Percentiles rank a stretch among this genome's conserved stretches.
Evolutionary conservation across 1,140 invertebrate species (phyloP).

Genomic region (Portunus trituberculatus): DNA sequence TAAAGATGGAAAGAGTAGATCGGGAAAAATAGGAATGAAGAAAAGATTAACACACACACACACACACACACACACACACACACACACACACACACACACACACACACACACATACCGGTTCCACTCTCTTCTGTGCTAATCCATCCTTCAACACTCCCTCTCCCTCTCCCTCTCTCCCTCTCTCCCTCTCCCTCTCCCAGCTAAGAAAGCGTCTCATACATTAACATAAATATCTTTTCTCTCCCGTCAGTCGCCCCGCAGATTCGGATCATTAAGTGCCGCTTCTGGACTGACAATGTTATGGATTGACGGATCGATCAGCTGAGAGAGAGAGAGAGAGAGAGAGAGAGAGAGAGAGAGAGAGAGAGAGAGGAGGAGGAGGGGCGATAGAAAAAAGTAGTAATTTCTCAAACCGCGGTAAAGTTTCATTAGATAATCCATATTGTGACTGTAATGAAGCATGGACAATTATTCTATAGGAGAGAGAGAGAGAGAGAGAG

Average conservation of each 20-base stretch:
- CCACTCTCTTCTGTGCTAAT: background rate
- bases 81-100: too few species aligned
- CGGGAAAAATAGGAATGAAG: too few species aligned
- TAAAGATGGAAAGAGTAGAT: too few species aligned
- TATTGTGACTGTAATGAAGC: conserved; percentile 61
- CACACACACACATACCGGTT: background rate
- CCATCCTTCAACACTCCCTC: background rate
- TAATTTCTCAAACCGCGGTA: conserved; percentile 25
- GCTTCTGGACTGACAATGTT: conserved; percentile 38
- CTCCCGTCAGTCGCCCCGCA: background rate
- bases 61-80: too few species aligned
- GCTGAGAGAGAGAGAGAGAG: conserved; percentile 47
- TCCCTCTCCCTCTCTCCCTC: background rate
- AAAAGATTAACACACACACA: too few species aligned
- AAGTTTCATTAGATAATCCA: conserved; percentile 45
- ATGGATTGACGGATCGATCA: conserved; percentile 62
- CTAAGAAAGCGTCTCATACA: background rate
- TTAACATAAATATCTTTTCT: conserved; percentile 7
- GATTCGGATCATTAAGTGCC: conserved; percentile 47
- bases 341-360: conserved; percentile 39
- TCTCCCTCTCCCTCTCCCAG: conserved; percentile 27
- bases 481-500: background rate
- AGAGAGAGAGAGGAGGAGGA: conserved; percentile 34
- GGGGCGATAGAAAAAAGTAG: conserved; percentile 8
- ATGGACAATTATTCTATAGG: conserved; percentile 49